phyloP scores from a whole-genome alignment of 2,113 vertebrate genomes.

The Dipodomys spectabilis region DNA sequence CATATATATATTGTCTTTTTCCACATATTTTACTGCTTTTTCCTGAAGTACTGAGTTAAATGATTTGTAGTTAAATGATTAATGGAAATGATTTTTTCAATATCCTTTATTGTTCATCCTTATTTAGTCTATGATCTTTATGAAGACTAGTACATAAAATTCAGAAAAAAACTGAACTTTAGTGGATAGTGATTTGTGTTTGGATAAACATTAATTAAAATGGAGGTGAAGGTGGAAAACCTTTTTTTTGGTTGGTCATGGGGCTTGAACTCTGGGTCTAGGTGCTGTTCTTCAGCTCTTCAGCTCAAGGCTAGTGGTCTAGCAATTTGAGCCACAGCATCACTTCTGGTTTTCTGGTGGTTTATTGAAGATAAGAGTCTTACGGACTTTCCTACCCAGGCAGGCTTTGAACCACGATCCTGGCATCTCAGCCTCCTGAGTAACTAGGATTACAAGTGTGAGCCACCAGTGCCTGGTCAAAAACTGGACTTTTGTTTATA shows the following conservation, averaged over 20 bases:
- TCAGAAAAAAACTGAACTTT: background rate
- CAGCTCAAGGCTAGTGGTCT: too few relatives aligned
- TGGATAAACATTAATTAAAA: background rate
- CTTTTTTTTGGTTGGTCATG: too few relatives aligned
- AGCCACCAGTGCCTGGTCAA: too few relatives aligned
- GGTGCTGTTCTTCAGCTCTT: too few relatives aligned
- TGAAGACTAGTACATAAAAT: background rate
- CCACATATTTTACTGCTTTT: slow-evolving; percentile 4
- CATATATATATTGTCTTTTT: background rate
- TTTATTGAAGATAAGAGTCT: too few relatives aligned
- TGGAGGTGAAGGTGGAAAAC: background rate
- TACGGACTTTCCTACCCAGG: too few relatives aligned
- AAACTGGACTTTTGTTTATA: background rate
- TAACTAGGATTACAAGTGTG: too few relatives aligned
- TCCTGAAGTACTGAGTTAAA: slow-evolving; percentile 14
- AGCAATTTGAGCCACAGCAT: too few relatives aligned
- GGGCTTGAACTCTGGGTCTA: too few relatives aligned
- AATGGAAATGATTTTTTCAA: background rate
- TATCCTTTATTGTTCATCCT: background rate
- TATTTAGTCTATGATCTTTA: background rate
- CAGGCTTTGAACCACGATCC: too few relatives aligned
- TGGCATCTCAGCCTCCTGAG: too few relatives aligned
- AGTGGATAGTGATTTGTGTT: background rate
- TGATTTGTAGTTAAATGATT: background rate
- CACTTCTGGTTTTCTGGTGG: too few relatives aligned